Percentiles rank a stretch among this genome's conserved stretches.
phyloP scores from a whole-genome alignment of 2,113 vertebrate genomes.

The Ceyx margarethae region DNA sequence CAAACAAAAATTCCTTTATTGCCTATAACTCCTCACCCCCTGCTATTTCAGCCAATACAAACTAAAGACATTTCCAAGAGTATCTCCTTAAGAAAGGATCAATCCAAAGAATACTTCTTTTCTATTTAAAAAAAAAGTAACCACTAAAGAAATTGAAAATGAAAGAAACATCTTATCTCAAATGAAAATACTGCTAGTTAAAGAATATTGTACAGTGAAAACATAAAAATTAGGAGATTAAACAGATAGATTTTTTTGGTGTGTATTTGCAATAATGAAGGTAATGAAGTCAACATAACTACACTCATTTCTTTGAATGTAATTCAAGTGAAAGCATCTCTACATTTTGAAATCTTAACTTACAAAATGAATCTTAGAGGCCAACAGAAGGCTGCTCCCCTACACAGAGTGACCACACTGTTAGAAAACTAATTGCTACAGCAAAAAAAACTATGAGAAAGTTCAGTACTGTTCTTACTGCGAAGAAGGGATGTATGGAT shows the following conservation, averaged over 20 bases:
- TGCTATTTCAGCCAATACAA: conserved; percentile 15
- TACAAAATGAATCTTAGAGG: not conserved
- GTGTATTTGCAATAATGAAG: not conserved
- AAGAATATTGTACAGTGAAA: not conserved
- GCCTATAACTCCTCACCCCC: not conserved
- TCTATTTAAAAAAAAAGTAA: not conserved
- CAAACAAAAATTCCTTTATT: not conserved
- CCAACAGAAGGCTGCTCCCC: not conserved
- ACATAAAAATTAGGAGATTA: not conserved
- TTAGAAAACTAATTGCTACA: not conserved
- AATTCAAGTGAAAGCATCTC: not conserved
- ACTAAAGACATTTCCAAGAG: conserved; percentile 20
- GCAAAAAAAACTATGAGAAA: not conserved
- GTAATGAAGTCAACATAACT: not conserved
- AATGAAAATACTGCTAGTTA: not conserved
- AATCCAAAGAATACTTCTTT: conserved; percentile 19
- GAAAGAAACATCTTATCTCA: not conserved
- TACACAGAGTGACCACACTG: not conserved
- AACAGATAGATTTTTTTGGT: not conserved
- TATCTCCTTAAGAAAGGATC: conserved; percentile 1
- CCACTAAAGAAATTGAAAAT: not conserved
- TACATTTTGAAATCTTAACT: not conserved
- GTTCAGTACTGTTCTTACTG: not conserved
- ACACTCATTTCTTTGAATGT: not conserved
- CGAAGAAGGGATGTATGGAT: not conserved